phyloP scores from a whole-genome alignment of 2,888 invertebrate genomes.

The Gortyna flavago region DNA sequence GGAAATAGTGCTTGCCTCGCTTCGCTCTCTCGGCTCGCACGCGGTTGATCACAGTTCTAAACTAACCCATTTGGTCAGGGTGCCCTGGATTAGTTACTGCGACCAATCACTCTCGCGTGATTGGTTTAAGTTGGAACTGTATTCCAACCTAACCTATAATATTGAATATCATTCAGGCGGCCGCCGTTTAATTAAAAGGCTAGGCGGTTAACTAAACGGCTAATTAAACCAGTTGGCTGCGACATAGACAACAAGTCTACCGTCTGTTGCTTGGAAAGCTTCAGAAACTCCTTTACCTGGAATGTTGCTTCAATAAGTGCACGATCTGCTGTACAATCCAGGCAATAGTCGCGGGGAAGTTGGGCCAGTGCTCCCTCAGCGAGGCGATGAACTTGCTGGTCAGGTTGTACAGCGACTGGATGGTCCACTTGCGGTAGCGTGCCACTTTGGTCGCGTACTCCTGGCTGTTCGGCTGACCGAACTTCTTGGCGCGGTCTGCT shows the following conservation, averaged over 20 bases:
- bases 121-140: too few species aligned
- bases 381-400: slow-evolving; percentile 95
- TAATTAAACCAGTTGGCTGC: too few species aligned
- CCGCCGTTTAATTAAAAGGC: too few species aligned
- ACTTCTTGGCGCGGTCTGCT: slow-evolving; percentile 91
- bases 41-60: too few species aligned
- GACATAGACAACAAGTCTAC: not conserved
- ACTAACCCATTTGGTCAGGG: too few species aligned
- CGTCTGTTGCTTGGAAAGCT: not conserved
- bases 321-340: slow-evolving; percentile 97
- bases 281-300: slow-evolving; percentile 73
- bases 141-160: too few species aligned
- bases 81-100: too few species aligned
- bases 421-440: slow-evolving; percentile 94
- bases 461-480: slow-evolving; percentile 93
- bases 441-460: slow-evolving; percentile 93
- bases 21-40: too few species aligned
- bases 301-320: slow-evolving; percentile 86
- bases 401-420: slow-evolving; percentile 94
- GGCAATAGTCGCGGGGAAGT: slow-evolving; percentile 96
- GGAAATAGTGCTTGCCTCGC: too few species aligned
- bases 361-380: slow-evolving; percentile 95
- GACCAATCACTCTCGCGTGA: too few species aligned
- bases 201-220: too few species aligned
- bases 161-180: too few species aligned